Evolutionary conservation across 1,140 invertebrate genomes (phyloP), one percentile per base, ranked within the genome.

Genomic region (Lordiphosa clarofinis): DNA sequence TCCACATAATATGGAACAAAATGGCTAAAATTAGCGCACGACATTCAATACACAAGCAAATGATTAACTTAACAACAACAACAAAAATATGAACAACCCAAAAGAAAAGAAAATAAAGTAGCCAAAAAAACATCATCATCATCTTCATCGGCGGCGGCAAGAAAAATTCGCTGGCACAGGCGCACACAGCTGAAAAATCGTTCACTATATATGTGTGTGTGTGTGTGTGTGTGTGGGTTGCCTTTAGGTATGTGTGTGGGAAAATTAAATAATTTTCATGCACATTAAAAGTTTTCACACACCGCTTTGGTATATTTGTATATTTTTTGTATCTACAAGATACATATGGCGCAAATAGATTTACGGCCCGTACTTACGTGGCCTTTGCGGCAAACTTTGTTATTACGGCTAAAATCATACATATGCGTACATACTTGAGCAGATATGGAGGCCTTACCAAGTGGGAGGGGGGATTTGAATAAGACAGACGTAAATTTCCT

Each of bases 21-120:
- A 78, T 76, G 78, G 78, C 82, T 87, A 87, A 87, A 84, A 87
- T 87, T 87, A 87, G 82, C 82, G 78, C 78, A 78, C 82, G 82
- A 87, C 82, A 87, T 87, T 87, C 82, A 87, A 87, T 87, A 87
- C 82, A 87, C 66, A 87, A 74, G 75, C 75, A 69, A 78, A 79
- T 86, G 79, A 84, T 86, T 84, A 84, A 78, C 69, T 86, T 86
- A 54, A 54, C 37, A 63, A 69, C 49, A 82, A 71, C 66, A 71
- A 84, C 59, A 75, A 84, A 84, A 82, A 82, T 84, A 82, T 76
- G 78, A 82, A 65, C 68, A 69, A 61, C 50, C 44, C 44, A 38
- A 59, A 59, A 55, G 31, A 82, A 82, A 75, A 46, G 72, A 81
- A 82, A 82, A 81, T 72, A 75, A 75, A 76, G 72, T 84, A 63